Evolutionary conservation across 1,140 invertebrate genomes (phyloP).

Genomic region (Leptinotarsa lineolata): DNA sequence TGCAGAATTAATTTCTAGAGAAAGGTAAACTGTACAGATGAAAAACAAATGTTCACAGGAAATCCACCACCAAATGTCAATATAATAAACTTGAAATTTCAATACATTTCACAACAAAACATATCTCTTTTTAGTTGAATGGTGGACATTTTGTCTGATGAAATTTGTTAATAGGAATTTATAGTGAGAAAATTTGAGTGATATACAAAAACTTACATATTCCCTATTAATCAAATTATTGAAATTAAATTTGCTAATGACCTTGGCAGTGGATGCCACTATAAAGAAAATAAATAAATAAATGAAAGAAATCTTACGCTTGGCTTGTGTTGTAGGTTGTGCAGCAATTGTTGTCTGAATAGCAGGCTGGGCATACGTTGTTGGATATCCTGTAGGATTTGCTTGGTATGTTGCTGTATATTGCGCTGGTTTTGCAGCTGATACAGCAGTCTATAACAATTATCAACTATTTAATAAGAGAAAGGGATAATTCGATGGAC

Average conservation of each 20-base stretch:
- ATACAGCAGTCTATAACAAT: conserved; percentile 37
- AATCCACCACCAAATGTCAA: not conserved
- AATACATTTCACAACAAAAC: no score
- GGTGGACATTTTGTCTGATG: no score
- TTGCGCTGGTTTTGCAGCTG: conserved; percentile 55
- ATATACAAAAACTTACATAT: no score
- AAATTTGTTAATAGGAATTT: no score
- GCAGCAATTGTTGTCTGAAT: conserved; percentile 55
- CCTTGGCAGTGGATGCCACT: no score
- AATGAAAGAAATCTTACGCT: conserved; percentile 50
- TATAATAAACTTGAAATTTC: no score
- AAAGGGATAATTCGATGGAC: not conserved
- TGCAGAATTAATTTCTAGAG: conserved; percentile 61
- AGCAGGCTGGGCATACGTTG: conserved; percentile 54
- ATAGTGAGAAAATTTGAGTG: no score
- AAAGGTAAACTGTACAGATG: conserved; percentile 24
- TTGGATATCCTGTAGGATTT: conserved; percentile 54
- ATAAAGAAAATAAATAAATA: no score
- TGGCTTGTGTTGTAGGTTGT: conserved; percentile 56
- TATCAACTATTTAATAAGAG: not conserved
- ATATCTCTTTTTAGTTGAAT: no score
- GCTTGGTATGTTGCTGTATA: conserved; percentile 56
- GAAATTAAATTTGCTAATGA: no score
- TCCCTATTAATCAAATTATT: no score
- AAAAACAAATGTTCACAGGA: not conserved